Base-by-base conservation (phyloP, 2,888 invertebrate genomes). In the Stenoptilia bipunctidactyla region DNA sequence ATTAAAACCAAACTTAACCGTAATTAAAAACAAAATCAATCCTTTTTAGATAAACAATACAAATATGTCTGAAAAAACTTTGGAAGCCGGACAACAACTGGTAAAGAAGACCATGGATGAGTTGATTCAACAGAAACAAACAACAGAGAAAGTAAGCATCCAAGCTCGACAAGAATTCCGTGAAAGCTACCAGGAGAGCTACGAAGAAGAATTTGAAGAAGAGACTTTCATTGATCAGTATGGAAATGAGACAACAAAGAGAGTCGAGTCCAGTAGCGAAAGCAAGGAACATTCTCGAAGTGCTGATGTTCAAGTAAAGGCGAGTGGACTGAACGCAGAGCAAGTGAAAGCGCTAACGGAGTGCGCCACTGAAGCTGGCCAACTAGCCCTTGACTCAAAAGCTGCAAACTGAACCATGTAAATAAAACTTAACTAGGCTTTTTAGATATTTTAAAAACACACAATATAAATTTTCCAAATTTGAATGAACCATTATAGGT, bases 161-260 rank as follows among this genome's bases (percentile, higher is more conserved):
- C 74, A 85, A 52, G 85, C 85, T 0, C 67, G 80, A 52, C 85
- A 85, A 46, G 85, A 85, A 48, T 85, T 85, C 55, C 67, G 76
- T 9, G 84, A 85, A 55, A 66, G 68, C 2, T 85, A 68, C 51
- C 65, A 75, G 44, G 75, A 82, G 48, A 82, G 82, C 49, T 85
- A 83, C 47, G 85, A 85, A 42, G 85, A 85, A 46, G 84, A 82
- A 45, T 82, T 80, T 35, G 74, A 85, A 45, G 85, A 85, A 40
- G 82, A 85, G 51, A 84, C 82, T 12, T 75, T 73, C 43, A 85
- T 63, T 13, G 85, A 85, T 49, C 58, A 82, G 44, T 61, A 53
- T 30, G 85, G 85, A 42, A 85, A 85, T 43, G 69, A 62, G 39
- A 80, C 82, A 3, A 83, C 84, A 5, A 82, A 80, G 15, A 65